Conservation (phyloP, 2,888 invertebrate genomes). For the Cheilosia impressa region DNA sequence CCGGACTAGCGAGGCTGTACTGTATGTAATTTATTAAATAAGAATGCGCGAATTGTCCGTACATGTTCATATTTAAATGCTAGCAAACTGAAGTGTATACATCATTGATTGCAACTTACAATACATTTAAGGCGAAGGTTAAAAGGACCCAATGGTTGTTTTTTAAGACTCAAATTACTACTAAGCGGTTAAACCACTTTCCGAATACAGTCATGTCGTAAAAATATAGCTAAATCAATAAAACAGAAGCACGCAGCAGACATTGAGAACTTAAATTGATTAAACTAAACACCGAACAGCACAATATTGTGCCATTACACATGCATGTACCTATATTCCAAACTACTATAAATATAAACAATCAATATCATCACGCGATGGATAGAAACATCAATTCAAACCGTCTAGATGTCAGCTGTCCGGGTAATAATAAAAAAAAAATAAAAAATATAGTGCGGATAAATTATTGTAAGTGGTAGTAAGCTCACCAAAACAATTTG, state of each 20-base stretch:
- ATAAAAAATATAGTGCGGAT: background rate
- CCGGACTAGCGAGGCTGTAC: too few species aligned
- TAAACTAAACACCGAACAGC: background rate
- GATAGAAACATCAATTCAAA: background rate
- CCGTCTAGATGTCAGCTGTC: background rate
- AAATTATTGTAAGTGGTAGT: too few species aligned
- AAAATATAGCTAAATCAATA: conserved; percentile 9
- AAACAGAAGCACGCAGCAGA: conserved; percentile 24
- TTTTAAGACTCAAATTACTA: background rate
- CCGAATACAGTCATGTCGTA: too few species aligned
- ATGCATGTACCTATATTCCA: background rate
- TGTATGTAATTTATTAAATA: too few species aligned
- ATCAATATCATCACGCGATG: background rate
- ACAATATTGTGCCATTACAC: background rate
- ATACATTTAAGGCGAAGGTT: background rate
- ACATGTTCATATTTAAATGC: too few species aligned
- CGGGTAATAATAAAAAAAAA: too few species aligned
- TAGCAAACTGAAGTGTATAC: too few species aligned
- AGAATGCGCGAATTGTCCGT: too few species aligned
- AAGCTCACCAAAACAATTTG: too few species aligned
- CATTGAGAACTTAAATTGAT: conserved; percentile 26
- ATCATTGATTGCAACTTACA: too few species aligned
- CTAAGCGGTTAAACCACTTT: too few species aligned
- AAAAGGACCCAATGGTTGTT: background rate
- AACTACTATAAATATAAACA: background rate